Conservation (phyloP, 2,888 invertebrate species). For the Melipona bicolor region DNA sequence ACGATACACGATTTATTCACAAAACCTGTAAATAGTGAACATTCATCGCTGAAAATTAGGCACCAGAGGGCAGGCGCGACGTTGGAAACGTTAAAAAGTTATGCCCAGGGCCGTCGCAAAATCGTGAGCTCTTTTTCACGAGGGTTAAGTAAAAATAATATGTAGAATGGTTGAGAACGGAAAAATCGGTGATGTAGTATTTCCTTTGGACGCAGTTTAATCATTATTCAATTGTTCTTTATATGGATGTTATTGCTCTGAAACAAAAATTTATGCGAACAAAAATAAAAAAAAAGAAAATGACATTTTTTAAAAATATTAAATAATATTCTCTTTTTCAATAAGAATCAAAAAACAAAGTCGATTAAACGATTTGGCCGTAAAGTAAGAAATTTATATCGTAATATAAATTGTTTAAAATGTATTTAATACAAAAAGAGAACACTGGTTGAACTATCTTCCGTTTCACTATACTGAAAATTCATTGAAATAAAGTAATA, state of each 20-base stretch:
- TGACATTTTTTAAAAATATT: background rate
- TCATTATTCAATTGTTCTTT: constrained; percentile 39
- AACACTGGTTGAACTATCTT: background rate
- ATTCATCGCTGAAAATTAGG: constrained; percentile 79
- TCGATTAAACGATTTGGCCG: background rate
- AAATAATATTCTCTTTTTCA: background rate
- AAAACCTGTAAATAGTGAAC: constrained; percentile 79
- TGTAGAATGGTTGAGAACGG: constrained; percentile 41
- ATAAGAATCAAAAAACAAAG: constrained; percentile 20
- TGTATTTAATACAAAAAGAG: constrained; percentile 23
- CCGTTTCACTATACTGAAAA: background rate
- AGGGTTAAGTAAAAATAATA: constrained; percentile 36
- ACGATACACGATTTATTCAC: constrained; percentile 73
- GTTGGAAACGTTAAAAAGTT: constrained; percentile 75
- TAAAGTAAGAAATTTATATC: background rate
- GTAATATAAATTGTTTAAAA: background rate
- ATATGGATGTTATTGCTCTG: background rate
- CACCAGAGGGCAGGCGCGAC: constrained; percentile 80
- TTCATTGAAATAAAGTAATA: background rate
- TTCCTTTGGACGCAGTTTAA: constrained; percentile 30
- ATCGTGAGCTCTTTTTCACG: constrained; percentile 41
- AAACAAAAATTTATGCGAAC: background rate
- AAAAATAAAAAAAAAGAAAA: background rate
- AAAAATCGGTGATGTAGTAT: constrained; percentile 53
- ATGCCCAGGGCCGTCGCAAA: constrained; percentile 75